These are phyloP conservation scores for Protophormia terraenovae DNA, from an alignment of 2,888 invertebrate genomes.

Conservation along the genomic window DNA sequence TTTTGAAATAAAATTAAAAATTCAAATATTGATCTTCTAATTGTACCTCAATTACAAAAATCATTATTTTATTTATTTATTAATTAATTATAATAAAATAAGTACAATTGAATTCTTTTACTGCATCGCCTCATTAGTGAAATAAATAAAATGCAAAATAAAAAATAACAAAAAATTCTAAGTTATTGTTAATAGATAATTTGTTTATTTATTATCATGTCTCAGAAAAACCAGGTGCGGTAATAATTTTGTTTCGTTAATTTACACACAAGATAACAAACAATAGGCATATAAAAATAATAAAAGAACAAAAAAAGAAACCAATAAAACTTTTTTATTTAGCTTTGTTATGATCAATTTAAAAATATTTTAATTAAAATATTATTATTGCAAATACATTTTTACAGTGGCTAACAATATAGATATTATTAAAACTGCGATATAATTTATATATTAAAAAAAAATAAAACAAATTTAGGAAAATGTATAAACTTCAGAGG, in stretches of 20 bases:
- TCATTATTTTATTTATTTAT: too few species aligned
- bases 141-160: conserved; percentile 34
- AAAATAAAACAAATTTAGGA: too few species aligned
- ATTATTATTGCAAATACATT: conserved; percentile 6
- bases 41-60: not conserved
- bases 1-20: too few species aligned
- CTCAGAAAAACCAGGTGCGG: conserved; percentile 61
- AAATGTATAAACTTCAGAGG: too few species aligned
- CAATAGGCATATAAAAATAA: conserved; percentile 44
- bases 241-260: conserved; percentile 29
- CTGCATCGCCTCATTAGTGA: conserved; percentile 6
- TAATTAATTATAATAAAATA: not conserved
- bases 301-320: conserved; percentile 2
- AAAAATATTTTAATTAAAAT: conserved; percentile 46
- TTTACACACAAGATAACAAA: not conserved
- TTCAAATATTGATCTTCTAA: not conserved
- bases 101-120: not conserved
- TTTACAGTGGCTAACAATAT: not conserved
- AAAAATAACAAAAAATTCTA: not conserved
- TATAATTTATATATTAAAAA: too few species aligned
- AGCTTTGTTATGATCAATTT: conserved; percentile 31
- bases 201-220: conserved; percentile 25
- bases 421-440: not conserved
- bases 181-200: conserved; percentile 16
- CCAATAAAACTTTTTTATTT: conserved; percentile 6